Percentiles rank a stretch among this genome's conserved stretches.
Conservation (phyloP, 2,113 vertebrate genomes). For the Rallus limicola region DNA sequence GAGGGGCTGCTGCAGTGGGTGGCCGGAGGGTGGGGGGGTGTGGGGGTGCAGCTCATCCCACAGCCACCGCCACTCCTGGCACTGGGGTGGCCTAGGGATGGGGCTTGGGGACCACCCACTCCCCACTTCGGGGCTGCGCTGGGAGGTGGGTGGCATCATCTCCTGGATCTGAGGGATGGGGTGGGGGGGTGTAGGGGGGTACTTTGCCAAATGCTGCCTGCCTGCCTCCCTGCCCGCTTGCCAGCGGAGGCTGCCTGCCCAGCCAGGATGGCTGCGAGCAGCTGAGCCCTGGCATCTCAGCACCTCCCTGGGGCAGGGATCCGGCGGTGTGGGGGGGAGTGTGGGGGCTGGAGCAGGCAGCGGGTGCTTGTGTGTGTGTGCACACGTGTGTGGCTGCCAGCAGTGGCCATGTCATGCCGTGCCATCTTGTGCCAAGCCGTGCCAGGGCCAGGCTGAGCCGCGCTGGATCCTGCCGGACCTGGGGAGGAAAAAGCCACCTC, state of each 20-base stretch:
- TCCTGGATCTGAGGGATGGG: background rate
- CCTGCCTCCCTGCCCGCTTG: accelerated
- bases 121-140: background rate
- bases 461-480: background rate
- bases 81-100: accelerated
- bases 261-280: background rate
- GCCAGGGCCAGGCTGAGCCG: background rate
- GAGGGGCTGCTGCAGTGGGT: background rate
- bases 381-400: background rate
- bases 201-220: background rate
- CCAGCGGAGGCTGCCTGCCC: accelerated
- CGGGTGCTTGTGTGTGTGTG: accelerated
- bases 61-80: background rate
- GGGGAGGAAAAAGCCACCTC: background rate
- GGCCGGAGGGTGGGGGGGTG: accelerated
- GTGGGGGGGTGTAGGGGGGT: too few relatives aligned
- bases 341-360: accelerated
- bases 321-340: accelerated
- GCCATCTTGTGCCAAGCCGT: accelerated
- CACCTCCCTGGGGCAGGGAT: background rate
- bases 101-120: background rate
- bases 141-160: accelerated
- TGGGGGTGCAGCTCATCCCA: background rate
- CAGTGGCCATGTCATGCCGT: background rate
- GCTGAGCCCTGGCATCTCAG: background rate